Percentiles rank a stretch among this genome's conserved stretches.
phyloP scores from a whole-genome alignment of 2,797 vertebrate genomes.

The Peromyscus eremicus region DNA sequence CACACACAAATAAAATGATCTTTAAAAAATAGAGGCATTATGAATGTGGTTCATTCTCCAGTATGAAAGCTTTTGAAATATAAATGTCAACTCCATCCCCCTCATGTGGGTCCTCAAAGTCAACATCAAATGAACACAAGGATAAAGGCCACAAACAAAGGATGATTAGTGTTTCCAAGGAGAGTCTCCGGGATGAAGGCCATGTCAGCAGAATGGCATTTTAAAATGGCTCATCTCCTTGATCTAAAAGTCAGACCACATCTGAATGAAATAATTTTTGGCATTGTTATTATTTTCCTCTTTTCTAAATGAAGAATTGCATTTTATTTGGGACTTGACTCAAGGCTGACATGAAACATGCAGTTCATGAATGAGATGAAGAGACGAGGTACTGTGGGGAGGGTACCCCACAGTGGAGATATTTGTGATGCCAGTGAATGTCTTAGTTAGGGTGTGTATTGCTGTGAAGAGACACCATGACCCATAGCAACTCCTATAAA shows the following conservation, averaged over 20 bases:
- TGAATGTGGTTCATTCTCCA: constrained; percentile 50
- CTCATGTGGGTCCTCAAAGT: background rate
- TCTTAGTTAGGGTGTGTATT: no score
- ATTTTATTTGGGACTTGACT: background rate
- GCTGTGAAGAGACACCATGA: no score
- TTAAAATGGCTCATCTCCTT: constrained; percentile 49
- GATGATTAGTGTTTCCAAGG: background rate
- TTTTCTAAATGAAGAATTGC: background rate
- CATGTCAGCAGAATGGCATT: background rate
- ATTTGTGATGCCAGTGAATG: no score
- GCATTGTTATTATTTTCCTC: background rate
- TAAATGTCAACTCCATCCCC: constrained; percentile 45
- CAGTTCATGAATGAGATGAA: background rate
- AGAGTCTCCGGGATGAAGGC: constrained; percentile 11
- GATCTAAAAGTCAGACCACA: constrained; percentile 34
- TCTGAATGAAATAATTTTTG: constrained; percentile 44
- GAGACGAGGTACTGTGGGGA: background rate
- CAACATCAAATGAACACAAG: background rate
- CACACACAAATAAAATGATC: background rate
- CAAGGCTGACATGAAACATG: background rate
- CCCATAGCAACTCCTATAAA: no score
- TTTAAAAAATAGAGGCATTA: background rate
- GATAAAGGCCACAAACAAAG: background rate
- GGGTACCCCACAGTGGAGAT: background rate
- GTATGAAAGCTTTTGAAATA: constrained; percentile 59